phyloP scores from a whole-genome alignment of 2,113 vertebrate species.

The Podarcis cretensis region DNA sequence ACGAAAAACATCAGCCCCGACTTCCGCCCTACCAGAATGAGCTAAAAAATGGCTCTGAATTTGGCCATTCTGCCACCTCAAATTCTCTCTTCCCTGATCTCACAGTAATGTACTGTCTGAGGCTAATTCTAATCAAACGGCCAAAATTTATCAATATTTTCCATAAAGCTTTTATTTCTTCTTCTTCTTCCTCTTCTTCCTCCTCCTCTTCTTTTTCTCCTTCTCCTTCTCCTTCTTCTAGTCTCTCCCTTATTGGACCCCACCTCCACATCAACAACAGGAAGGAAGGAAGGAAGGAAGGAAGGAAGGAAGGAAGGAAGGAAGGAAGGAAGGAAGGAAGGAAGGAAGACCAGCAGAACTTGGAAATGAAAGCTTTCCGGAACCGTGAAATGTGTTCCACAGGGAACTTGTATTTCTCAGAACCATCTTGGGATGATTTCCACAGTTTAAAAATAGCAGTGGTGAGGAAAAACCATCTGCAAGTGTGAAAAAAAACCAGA shows the following conservation, averaged over 20 bases:
- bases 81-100: too few relatives aligned
- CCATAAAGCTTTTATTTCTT: not conserved
- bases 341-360: not conserved
- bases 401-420: not conserved
- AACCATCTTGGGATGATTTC: not conserved
- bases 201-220: too few relatives aligned
- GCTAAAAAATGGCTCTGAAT: too few relatives aligned
- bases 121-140: not conserved
- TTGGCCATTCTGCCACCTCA: too few relatives aligned
- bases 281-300: too few relatives aligned
- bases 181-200: too few relatives aligned
- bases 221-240: not conserved
- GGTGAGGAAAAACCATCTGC: not conserved
- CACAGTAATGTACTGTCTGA: not conserved
- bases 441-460: slow-evolving; percentile 5
- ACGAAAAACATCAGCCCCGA: too few relatives aligned
- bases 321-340: not conserved
- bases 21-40: too few relatives aligned
- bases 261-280: not conserved
- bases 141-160: not conserved
- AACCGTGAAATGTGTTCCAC: not conserved
- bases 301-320: too few relatives aligned
- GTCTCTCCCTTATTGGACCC: not conserved
- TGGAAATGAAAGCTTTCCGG: not conserved
- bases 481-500: not conserved